Evolutionary conservation across 2,113 vertebrate genomes (phyloP), one percentile per base, ranked within the genome.

Genomic region (Gymnocephalus cernua): DNA sequence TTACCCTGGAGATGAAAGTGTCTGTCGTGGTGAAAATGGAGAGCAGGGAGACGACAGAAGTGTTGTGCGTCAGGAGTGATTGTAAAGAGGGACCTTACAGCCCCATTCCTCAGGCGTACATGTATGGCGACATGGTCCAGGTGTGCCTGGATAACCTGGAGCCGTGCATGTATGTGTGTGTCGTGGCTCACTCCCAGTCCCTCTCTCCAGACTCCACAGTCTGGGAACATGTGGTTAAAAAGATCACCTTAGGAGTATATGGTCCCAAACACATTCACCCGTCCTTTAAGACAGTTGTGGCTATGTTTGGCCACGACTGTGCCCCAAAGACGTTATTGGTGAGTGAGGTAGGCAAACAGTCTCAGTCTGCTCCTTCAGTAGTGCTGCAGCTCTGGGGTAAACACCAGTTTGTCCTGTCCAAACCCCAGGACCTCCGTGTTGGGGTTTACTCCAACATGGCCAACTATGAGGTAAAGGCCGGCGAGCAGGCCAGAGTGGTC

Each of bases 211-310:
- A 96, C 32, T 92, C 94, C 84, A 97, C 96, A 0, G 97, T 99
- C 21, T 99, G 98, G 98, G 97, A 99, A 32, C 95, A 97, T 69
- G 97, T 99, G 83, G 89, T 94, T 47, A 99, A 99, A 83, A 98
- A 96, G 82, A 92, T 99, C 68, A 99, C 97, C 0, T 92, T 99
- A 76, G 98, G 97, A 0, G 96, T 99, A 0, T 99, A 99, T 0
- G 98, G 98, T 16, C 98, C 98, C 27, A 99, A 98, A 80, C 97
- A 99, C 80, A 97, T 99, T 45, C 98, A 99, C 67, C 98, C 98
- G 0, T 97, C 97, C 47, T 99, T 99, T 88, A 99, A 99, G 88
- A 97, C 96, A 0, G 98, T 99, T 0, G 97, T 99, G 79, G 97
- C 97, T 3, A 63, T 99, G 54, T 99, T 99, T 0, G 97, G 98